Percentiles rank a stretch among this genome's conserved stretches.
These are phyloP conservation scores for Drosophila repletoides DNA, from an alignment of 1,140 invertebrate species.

Conservation along the genomic window DNA sequence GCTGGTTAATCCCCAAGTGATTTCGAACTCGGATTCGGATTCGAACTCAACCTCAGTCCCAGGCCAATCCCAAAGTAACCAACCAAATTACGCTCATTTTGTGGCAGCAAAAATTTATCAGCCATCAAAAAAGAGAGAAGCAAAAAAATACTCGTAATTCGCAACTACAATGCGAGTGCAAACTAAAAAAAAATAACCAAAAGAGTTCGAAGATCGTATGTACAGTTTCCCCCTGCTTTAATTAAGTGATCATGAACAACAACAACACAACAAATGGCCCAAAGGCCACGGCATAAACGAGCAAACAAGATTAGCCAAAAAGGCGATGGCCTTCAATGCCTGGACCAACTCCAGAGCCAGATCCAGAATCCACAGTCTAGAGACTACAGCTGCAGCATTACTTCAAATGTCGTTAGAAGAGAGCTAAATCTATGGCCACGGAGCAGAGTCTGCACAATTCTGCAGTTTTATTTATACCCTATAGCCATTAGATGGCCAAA, in stretches of 20 bases:
- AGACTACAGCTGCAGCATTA: constrained; percentile 18
- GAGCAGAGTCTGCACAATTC: background rate
- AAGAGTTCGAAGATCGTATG: no score
- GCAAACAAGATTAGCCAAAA: constrained; percentile 66
- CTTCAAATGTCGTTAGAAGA: constrained; percentile 74
- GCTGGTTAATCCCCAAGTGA: constrained; percentile 35
- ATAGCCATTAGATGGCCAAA: no score
- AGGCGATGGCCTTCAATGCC: constrained; percentile 47
- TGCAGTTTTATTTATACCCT: background rate
- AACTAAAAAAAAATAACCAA: no score
- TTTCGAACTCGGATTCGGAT: background rate
- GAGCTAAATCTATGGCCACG: constrained; percentile 28
- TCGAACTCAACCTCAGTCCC: constrained; percentile 1
- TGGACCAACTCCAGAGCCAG: background rate
- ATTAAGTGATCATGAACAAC: constrained; percentile 77
- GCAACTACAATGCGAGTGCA: constrained; percentile 38
- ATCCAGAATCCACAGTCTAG: background rate
- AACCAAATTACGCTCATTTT: constrained; percentile 79
- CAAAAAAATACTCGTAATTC: constrained; percentile 23
- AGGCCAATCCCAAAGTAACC: constrained; percentile 32
- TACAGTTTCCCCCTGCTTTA: constrained; percentile 53
- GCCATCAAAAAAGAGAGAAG: constrained; percentile 57
- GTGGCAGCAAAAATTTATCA: constrained; percentile 73
- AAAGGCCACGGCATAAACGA: constrained; percentile 52
- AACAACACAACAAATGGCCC: constrained; percentile 48